Base-by-base conservation (phyloP, 2,888 invertebrate species). In the Poecilus cupreus region DNA sequence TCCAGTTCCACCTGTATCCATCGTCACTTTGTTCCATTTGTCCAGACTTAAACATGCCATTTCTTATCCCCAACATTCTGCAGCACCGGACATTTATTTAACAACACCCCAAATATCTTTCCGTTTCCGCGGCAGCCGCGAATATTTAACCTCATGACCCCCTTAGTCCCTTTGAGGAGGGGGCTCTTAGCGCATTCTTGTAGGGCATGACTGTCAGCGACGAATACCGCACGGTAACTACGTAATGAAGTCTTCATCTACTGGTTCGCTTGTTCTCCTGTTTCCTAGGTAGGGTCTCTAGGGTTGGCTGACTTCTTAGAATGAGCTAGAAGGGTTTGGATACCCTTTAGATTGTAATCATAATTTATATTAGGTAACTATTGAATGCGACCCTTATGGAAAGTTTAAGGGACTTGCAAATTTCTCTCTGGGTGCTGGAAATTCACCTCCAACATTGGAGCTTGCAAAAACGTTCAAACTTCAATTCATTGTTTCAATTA, bases 1-100 rank as follows among this genome's bases (percentile, higher is more conserved):
- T 60, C 60, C 60, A 22, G 24, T 10, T 24, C 60, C 13, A 60
- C 60, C 26, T 60, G 60, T 13, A 13, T 24, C 13, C 32, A 32
- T n/a, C n/a, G n/a, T n/a, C n/a, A 32, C 60, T n/a, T n/a, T 11
- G n/a, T 22, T 26, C 26, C 60, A 60, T 60, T 60, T 60, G 60
- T 60, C 60, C 60, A 24, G 60, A 26, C 13, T 26, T 60, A 60
- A 60, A 60, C 60, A 60, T 60, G 11, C 13, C 60, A 60, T 60
- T 60, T 60, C 60, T 60, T 60, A 60, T 60, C 60, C 13, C 4
- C 26, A 22, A 8, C 60, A 60, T 60, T 60, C 60, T 26, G 13
- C 60, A 24, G 26, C 26, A 60, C 60, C 60, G 60, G 60, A 60
- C 60, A 60, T 60, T 60, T 60, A 60, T 60, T 60, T 32, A 22